These are phyloP conservation scores for Leptoclinus maculatus DNA, from an alignment of 2,797 vertebrate genomes.

Conservation along the genomic window DNA sequence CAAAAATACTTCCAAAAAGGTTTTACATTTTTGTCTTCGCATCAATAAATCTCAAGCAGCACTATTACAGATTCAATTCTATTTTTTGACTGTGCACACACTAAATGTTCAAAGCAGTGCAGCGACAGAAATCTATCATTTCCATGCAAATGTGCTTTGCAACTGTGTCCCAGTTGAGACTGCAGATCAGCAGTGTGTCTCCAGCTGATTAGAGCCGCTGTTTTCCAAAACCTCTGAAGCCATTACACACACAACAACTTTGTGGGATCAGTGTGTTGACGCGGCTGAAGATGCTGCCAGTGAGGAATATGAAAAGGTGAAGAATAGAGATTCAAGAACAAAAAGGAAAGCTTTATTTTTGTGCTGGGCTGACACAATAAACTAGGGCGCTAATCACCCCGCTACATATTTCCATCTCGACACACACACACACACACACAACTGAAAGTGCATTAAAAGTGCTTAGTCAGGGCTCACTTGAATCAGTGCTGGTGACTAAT, in stretches of 20 bases:
- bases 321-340: neutral
- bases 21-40: neutral
- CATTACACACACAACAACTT: neutral
- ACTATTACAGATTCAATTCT: neutral
- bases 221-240: conserved; percentile 15
- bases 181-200: conserved; percentile 19
- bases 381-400: neutral
- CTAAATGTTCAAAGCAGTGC: conserved; percentile 2
- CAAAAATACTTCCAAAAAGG: neutral
- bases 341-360: conserved; percentile 10
- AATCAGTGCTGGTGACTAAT: conserved; percentile 16
- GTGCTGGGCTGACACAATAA: neutral
- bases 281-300: neutral
- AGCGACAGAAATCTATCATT: neutral
- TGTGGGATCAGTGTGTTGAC: neutral
- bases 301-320: neutral
- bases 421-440: neutral
- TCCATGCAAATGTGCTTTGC: conserved; percentile 1
- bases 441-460: neutral
- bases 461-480: neutral
- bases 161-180: conserved; percentile 4
- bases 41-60: neutral
- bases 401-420: neutral
- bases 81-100: neutral
- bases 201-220: conserved; percentile 31